Evolutionary conservation across 2,888 invertebrate genomes (phyloP), one percentile per base, ranked within the genome.

Genomic region (Drosophila yooni): DNA sequence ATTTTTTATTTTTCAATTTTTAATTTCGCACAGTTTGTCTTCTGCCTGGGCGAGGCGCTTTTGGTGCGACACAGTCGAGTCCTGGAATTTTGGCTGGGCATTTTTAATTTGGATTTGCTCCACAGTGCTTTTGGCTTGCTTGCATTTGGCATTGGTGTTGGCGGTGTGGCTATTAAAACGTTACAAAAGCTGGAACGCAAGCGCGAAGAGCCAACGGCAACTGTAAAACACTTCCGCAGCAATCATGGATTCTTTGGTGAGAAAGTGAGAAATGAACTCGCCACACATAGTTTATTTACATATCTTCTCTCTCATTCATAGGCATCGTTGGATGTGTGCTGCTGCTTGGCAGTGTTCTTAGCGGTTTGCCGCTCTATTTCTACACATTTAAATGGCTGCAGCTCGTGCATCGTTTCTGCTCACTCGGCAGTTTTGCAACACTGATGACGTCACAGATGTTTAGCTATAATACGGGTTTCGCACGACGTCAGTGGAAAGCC

Each of bases 391-490:
- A 40, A 56, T 13, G 65, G 57, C 40, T 85, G 43, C 72, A 84
- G 43, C 61, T 86, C 21, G 21, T 84, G 5, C 92, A 92, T 68
- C 88, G 89, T 5, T 78, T 85, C 51, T 78, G 88, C 10, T 89
- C 89, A 5, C 69, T 92, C 13, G 27, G 78, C 60, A 85, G 89
- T 13, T 92, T 92, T 67, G 57, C 86, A 7, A 59, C 82, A 8
- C 86, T 91, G 51, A 91, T 92, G 88, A 68, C 89, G 11, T 81
- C 89, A 0, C 91, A 92, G 67, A 89, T 88, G 67, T 89, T 79
- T 40, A 89, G 92, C 56, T 92, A 92, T 65, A 86, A 92, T 36
- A 92, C 92, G 15, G 92, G 92, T 11, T 92, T 92, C 60, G 90
- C 91, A 4, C 63, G 73, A 4, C 88, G 92, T n/a, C 91, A 91